A percentile compares a stretch with the other conserved stretches of the same genome.
Conservation (phyloP, 2,888 invertebrate species). For the Cryptus armator region DNA sequence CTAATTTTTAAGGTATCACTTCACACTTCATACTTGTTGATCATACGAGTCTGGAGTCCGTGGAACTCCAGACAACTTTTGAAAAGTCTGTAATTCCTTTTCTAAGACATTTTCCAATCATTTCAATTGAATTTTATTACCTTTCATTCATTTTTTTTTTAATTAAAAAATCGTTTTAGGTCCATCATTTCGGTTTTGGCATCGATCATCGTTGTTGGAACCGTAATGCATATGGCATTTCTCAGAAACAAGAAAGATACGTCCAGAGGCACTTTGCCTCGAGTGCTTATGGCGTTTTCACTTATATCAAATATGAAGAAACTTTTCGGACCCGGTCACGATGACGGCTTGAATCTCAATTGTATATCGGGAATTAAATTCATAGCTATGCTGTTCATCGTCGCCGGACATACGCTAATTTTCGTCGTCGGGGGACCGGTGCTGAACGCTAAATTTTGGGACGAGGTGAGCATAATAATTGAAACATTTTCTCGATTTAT, state of each 20-base stretch:
- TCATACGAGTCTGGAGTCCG: too few relatives aligned
- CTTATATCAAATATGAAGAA: constrained; percentile 87
- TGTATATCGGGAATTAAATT: constrained; percentile 89
- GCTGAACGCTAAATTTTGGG: constrained; percentile 88
- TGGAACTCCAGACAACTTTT: too few relatives aligned
- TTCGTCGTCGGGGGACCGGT: constrained; percentile 90
- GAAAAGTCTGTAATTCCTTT: too few relatives aligned
- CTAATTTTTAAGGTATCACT: not conserved
- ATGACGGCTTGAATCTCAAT: constrained; percentile 88
- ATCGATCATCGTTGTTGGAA: constrained; percentile 76
- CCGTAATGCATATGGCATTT: constrained; percentile 77
- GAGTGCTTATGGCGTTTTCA: constrained; percentile 86
- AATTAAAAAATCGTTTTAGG: constrained; percentile 75
- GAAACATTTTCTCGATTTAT: not conserved
- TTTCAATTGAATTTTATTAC: not conserved
- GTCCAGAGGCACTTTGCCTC: constrained; percentile 71
- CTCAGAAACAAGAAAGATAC: constrained; percentile 69
- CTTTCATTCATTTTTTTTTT: not conserved
- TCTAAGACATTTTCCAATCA: too few relatives aligned
- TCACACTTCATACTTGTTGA: not conserved
- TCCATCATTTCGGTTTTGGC: constrained; percentile 75
- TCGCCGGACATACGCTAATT: constrained; percentile 89
- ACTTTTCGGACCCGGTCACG: constrained; percentile 87
- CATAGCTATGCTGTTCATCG: constrained; percentile 89
- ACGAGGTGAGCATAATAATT: constrained; percentile 84